Evolutionary conservation across 1,140 invertebrate species (phyloP), one percentile per base, ranked within the genome.

Genomic region (Paraescarpia echinospica): DNA sequence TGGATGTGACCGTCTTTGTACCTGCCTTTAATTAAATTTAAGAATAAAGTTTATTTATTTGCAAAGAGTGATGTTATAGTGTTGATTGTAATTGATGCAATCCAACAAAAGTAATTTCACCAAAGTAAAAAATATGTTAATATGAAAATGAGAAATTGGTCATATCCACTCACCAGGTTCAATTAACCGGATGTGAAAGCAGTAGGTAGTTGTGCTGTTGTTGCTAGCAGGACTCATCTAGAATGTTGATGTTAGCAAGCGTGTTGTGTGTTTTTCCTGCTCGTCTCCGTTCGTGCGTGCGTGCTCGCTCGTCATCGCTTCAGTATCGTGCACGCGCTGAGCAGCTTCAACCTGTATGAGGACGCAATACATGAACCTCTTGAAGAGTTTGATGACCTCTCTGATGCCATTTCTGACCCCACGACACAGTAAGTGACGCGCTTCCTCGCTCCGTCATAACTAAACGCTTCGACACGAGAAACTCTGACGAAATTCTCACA

Each of bases 301-400:
- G 92, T 93, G 48, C 89, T 77, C 48, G 93, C 91, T 92, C 89
- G 91, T 93, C 91, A 89, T 92, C 93, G 88, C 93, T 94, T 92
- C 94, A 96, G 96, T 93, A 96, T 97, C 94, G 95, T 97, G 89
- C 96, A 97, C 94, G 96, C 97, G 91, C 94, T 97, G 94, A 97
- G 96, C 94, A 96, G 96, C 94, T 96, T 96, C 95, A 96, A 97
- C 95, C 94, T 97, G 92, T 97, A 97, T 94, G 97, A 97, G 94
- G 96, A 97, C 94, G 96, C 96, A 48, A 96, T 96, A 93, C 95
- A 96, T 94, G 96, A 96, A 94, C 95, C 96, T 89, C 92, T 95
- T 31, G 96, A 96, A 59, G 94, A 95, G 88, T 95, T 95, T 93
- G 96, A 97, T 94, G 96, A 97, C 93, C 95, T 97, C 33, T 96